Base-by-base conservation (phyloP, 2,113 vertebrate genomes). In the Amblyornis subalaris region DNA sequence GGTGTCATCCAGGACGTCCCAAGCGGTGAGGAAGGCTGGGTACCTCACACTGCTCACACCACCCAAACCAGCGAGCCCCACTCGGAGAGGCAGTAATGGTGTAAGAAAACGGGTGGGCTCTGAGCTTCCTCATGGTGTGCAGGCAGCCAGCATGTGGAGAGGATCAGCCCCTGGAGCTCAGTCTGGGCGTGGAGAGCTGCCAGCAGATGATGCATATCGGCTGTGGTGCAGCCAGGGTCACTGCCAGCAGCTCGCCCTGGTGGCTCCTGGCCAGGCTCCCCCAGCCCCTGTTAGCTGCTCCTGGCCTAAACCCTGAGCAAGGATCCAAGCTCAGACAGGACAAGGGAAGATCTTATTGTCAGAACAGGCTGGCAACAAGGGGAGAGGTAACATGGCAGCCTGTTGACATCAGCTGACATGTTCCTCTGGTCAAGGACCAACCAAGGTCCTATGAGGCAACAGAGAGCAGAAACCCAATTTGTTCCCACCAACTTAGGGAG, bases 171-270 rank as follows among this genome's bases (percentile, higher is more conserved):
- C 22, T 58, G 48, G 33, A 58, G 38, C 25, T 29, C 44, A 24
- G 1, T 7, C 22, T 74, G 31, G 26, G 28, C 3, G 0, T 0
- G 11, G n/a, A 70, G 29, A 67, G 21, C 38, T 74, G 33, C 1
- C 4, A 26, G 44, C 16, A 24, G 40, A 26, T 0, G 1, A 36
- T 17, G 25, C 38, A 72, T 29, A 4, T 12, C 12, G 42, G n/a
- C 25, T 50, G 28, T 22, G 0, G 0, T 4, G 3, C 28, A 53
- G n/a, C 16, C 85, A 88, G 14, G 81, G 25, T 35, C 55, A 21
- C 45, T 48, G 25, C 58, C 26, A 1, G 14, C 67, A 55, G 38
- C 24, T 31, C 14, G 26, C 55, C 47, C 35, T 25, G 23, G 36
- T 3, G 2, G 31, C 31, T 38, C 2, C 0, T 17, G 40, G n/a